These are phyloP conservation scores for Allacma fusca DNA, from an alignment of 2,888 invertebrate species.

Conservation along the genomic window DNA sequence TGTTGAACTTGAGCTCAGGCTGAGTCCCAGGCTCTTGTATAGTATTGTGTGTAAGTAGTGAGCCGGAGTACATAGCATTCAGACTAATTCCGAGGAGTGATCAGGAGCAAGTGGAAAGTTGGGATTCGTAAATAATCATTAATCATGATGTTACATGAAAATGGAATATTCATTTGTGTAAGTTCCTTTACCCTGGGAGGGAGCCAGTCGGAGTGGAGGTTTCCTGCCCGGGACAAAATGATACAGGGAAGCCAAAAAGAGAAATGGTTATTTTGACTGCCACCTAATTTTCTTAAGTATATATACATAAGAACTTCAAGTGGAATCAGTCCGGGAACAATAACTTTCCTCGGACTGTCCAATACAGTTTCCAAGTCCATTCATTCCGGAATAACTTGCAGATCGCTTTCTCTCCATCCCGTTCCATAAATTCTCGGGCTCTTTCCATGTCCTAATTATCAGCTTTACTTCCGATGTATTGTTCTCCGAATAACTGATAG, in stretches of 20 bases:
- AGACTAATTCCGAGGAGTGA: not conserved
- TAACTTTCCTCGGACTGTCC: constrained; percentile 19
- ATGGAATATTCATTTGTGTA: constrained; percentile 3
- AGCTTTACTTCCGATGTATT: too few species aligned
- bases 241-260: not conserved
- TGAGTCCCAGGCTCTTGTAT: too few species aligned
- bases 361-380: constrained; percentile 16
- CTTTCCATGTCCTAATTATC: not conserved
- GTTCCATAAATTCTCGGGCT: too few species aligned
- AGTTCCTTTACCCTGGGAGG: not conserved
- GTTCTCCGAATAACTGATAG: too few species aligned
- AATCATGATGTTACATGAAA: constrained; percentile 10
- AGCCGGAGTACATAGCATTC: too few species aligned
- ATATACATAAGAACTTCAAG: not conserved
- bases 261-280: not conserved
- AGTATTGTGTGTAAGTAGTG: not conserved
- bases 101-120: not conserved
- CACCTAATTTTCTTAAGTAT: constrained; percentile 17
- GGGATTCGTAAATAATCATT: constrained; percentile 31
- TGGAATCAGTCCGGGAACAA: not conserved
- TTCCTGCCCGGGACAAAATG: not conserved
- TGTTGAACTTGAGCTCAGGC: too few species aligned
- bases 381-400: not conserved
- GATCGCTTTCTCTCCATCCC: not conserved
- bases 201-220: not conserved